These are phyloP conservation scores for Grantiella picta DNA, from an alignment of 2,113 vertebrate species.

Conservation along the genomic window DNA sequence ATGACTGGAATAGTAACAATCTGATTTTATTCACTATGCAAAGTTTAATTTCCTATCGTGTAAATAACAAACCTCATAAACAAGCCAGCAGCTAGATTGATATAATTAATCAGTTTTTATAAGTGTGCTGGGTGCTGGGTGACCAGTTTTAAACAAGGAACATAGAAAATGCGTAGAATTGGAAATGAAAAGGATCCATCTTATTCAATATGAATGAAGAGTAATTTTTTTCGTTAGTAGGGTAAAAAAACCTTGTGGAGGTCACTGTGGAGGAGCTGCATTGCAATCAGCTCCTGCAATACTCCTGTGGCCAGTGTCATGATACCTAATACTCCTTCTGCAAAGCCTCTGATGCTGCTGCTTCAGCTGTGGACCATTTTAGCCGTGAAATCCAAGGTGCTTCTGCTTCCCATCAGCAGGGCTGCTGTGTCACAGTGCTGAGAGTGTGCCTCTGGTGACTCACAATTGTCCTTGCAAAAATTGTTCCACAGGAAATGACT, in stretches of 20 bases:
- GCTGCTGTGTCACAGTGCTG: background rate
- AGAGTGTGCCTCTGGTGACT: background rate
- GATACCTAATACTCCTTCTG: background rate
- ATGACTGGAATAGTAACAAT: background rate
- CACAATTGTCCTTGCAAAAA: background rate
- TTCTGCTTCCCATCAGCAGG: background rate
- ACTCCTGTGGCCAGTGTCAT: background rate
- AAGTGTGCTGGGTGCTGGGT: background rate
- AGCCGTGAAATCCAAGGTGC: background rate
- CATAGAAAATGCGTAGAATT: background rate
- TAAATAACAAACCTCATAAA: slow-evolving; percentile 7
- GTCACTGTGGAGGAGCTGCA: background rate
- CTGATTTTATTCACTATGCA: background rate
- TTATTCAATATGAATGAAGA: background rate
- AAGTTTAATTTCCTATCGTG: slow-evolving; percentile 1
- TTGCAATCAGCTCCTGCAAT: background rate
- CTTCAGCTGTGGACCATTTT: background rate
- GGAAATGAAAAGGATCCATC: background rate
- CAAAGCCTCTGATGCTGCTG: background rate
- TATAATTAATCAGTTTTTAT: slow-evolving; percentile 5
- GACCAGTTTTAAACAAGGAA: background rate
- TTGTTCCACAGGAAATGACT: background rate
- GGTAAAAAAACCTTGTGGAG: background rate
- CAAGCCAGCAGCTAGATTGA: background rate
- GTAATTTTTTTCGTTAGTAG: background rate